Base-by-base conservation (phyloP, 2,797 vertebrate species). In the Myoxocephalus aenaeus region DNA sequence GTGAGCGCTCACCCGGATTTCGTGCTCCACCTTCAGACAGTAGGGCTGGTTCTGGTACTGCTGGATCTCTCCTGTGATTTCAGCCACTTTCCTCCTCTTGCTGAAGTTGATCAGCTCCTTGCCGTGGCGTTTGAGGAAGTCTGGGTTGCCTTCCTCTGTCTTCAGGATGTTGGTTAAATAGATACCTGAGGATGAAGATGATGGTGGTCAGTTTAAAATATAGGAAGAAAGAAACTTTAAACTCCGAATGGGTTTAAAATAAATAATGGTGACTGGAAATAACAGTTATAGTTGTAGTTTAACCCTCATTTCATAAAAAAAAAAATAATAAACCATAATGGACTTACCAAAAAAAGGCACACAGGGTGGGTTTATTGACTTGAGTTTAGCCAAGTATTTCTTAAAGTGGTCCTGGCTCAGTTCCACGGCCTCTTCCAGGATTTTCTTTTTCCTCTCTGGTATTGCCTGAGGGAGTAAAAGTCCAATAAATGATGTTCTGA, bases 41-140 rank as follows among this genome's bases (percentile, higher is more conserved):
- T 99, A 99, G 2, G 98, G 98, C 90, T 99, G 98, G 94, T 99
- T 99, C 92, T 99, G 98, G 84, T 99, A 99, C 94, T 99, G 98
- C 90, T 99, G 98, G 90, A 99, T 99, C 92, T 99, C 98, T 58
- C 98, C 98, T 2, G 98, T 99, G 86, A 99, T 99, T 92, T 99
- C 98, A 0, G 98, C 98, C 85, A 99, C 98, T 97, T 99, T 99
- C 85, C 98, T 95, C 73, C 98, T 94, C 87, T 99, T 99, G 90
- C 98, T 99, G 93, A 99, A 99, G 94, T 99, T 99, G 90, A 99
- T 99, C 89, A 99, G 93, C 87, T 98, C 98, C 86, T 99, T 99
- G 74, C 96, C 96, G 84, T 97, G 96, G 86, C 97, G 96, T 87
- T 96, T 97, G 65, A 99, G 96, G 89, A 98, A 97, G 93, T 99